Base-by-base conservation (phyloP, 1,140 invertebrate genomes). In the Trigoniulus corallinus region DNA sequence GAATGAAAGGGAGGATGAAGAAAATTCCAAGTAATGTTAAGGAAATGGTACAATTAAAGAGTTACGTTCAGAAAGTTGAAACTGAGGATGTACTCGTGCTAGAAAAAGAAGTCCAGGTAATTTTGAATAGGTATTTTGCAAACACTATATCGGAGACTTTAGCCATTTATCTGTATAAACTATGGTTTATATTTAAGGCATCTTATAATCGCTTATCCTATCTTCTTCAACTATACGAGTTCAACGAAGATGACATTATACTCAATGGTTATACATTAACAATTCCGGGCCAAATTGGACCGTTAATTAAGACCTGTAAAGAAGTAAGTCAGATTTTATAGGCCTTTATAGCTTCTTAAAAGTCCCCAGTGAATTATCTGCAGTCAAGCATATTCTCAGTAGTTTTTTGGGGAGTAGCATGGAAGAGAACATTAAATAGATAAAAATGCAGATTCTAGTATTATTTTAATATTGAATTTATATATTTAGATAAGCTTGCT, bases 271-370 rank as follows among this genome's bases (percentile, higher is more conserved):
- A 64, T 41, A 61, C 64, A 13, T 58, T 68, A 10, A 64, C 62
- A n/a, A 67, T 67, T 65, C 65, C 66, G 12, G 56, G 60, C 13
- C 57, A 57, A 44, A 68, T 69, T 52, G 60, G 62, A 43, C 62
- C 64, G 20, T 57, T 67, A 1, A 68, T 69, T 58, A 65, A 69
- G 59, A 43, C 57, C 12, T 67, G 68, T 57, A 65, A 66, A 51
- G 59, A 66, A 56, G 67, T 69, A 60, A 54, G 53, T 13, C 13
- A 15, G 7, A 4, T 42, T 50, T 25, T 26, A 4, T 51, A n/a
- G n/a, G n/a, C n/a, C n/a, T n/a, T n/a, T n/a, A n/a, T n/a, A n/a
- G n/a, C n/a, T n/a, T n/a, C n/a, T n/a, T n/a, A n/a, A n/a, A n/a
- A n/a, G n/a, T n/a, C n/a, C n/a, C n/a, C n/a, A n/a, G n/a, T n/a